phyloP scores from a whole-genome alignment of 23 tunicate genomes.

The Phallusia fumigata region DNA sequence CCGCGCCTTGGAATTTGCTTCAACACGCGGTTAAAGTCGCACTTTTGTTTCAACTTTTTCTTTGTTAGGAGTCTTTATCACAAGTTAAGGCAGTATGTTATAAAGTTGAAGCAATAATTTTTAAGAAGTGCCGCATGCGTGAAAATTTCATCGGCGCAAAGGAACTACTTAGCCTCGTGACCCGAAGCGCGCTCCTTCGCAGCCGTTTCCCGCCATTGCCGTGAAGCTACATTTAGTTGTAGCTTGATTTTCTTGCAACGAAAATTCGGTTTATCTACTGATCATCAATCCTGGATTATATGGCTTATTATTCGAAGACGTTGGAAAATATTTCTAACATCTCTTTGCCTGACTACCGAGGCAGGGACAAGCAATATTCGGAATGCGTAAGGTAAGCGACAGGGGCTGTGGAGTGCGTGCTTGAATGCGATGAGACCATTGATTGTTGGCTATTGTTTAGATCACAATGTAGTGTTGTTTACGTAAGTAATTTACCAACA shows the following conservation, averaged over 20 bases:
- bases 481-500: not conserved
- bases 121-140: too few species aligned
- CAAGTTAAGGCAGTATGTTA: too few species aligned
- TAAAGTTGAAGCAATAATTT: too few species aligned
- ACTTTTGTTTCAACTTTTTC: too few species aligned
- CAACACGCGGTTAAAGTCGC: not conserved
- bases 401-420: not conserved
- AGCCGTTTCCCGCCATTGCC: constrained; percentile 55
- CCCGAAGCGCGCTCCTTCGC: not conserved
- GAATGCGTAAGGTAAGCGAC: constrained; percentile 7
- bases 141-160: not conserved
- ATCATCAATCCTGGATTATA: not conserved
- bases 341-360: constrained; percentile 13
- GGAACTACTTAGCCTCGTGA: constrained; percentile 56
- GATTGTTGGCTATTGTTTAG: not conserved
- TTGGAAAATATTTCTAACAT: constrained; percentile 15
- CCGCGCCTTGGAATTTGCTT: constrained; percentile 36
- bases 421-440: not conserved
- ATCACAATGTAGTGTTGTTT: not conserved
- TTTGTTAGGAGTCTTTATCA: too few species aligned
- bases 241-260: not conserved
- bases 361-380: constrained; percentile 23
- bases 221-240: not conserved
- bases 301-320: constrained; percentile 44
- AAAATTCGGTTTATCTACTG: not conserved